phyloP scores from a whole-genome alignment of 2,113 vertebrate species.

The Phocoena phocoena region DNA sequence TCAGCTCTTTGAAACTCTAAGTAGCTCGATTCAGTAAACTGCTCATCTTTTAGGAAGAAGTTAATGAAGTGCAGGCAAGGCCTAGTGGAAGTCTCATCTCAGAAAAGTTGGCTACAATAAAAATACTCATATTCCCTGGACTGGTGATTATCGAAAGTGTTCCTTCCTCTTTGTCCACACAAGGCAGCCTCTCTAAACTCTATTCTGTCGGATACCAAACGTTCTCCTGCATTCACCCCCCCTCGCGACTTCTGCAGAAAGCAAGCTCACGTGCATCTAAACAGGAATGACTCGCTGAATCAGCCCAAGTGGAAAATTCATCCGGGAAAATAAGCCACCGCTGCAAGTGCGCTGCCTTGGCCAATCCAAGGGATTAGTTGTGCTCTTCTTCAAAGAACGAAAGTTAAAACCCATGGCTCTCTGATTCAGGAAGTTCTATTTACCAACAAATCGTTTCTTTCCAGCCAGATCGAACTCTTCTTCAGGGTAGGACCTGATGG shows the following conservation, averaged over 20 bases:
- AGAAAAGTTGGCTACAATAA: neutral
- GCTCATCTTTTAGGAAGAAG: neutral
- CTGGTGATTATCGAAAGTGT: neutral
- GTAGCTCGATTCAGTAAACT: neutral
- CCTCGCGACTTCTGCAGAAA: neutral
- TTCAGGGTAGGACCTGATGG: conserved; percentile 85
- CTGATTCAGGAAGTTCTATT: conserved; percentile 37
- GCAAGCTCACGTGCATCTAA: neutral
- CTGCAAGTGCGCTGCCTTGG: neutral
- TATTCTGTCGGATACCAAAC: neutral
- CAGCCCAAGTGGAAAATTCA: neutral
- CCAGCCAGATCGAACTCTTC: conserved; percentile 92
- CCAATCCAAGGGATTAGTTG: neutral
- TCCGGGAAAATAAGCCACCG: neutral
- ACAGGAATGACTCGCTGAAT: neutral
- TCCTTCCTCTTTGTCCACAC: neutral
- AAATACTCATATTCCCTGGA: neutral
- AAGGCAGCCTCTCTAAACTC: neutral
- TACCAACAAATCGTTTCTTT: conserved; percentile 96
- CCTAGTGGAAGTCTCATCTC: neutral
- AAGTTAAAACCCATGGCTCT: neutral
- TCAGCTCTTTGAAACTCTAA: neutral
- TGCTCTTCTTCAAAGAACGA: neutral
- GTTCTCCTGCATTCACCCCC: neutral
- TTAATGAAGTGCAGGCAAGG: neutral